Evolutionary conservation across 2,113 vertebrate species (phyloP), one percentile per base, ranked within the genome.

Genomic region (Xiphophorus maculatus): DNA sequence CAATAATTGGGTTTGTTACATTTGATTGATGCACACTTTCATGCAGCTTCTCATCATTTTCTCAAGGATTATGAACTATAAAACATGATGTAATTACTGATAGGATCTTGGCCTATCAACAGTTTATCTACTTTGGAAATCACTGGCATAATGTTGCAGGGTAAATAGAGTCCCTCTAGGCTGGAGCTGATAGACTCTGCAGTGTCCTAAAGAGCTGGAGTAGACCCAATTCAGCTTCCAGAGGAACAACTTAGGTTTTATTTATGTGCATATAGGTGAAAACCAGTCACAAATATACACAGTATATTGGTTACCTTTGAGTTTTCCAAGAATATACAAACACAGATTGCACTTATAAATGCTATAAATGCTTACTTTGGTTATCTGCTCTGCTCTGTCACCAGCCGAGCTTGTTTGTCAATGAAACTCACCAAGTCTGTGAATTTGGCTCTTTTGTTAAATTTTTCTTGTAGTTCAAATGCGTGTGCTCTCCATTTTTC

Each of bases 51-150:
- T 87, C 90, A 81, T 88, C 77, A 87, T 90, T 91, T 90, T 93
- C 80, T 54, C 72, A 73, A 84, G 81, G 83, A 90, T 90, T 91
- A 91, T 91, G 81, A 76, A 82, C 88, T 71, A 86, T 93, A 89
- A 90, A 93, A 93, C 90, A 90, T 89, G 87, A 89, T 92, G 90
- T 91, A 90, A 92, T 92, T 92, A 91, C 87, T 65, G 86, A 72
- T 85, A 74, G 87, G 86, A 90, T 92, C 85, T 74, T 78, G 85
- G 86, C 81, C 83, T 87, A 84, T 85, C 88, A 88, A 88, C 88
- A 84, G 75, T 88, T 90, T 87, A 92, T 90, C 85, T 86, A 79
- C 80, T 86, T 76, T 60, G 76, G 77, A 89, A 90, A 88, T 89
- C 76, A 69, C 73, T 81, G 63, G 66, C 12, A n/a, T 80, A 69